Conservation (phyloP, 2,888 invertebrate species). For the Perizoma affinitatum region DNA sequence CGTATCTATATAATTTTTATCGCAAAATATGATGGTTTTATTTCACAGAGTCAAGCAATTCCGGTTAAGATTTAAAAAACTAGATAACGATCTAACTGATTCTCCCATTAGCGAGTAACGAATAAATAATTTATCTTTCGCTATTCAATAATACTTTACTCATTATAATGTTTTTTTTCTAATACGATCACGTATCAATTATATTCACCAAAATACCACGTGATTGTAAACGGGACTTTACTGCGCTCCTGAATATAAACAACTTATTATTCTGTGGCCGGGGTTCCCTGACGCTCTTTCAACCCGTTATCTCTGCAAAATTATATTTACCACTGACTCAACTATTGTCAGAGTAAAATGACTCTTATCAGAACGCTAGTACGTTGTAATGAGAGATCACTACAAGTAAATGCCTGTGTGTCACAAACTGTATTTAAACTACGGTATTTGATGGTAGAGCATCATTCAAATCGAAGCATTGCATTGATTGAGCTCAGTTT, state of each 20-base stretch:
- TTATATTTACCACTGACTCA: neutral
- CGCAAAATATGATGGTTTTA: too few relatives aligned
- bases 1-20: too few relatives aligned
- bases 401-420: neutral
- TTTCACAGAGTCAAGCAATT: too few relatives aligned
- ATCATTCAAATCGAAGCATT: conserved; percentile 19
- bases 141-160: too few relatives aligned
- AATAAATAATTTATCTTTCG: too few relatives aligned
- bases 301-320: conserved; percentile 27
- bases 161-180: too few relatives aligned
- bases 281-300: conserved; percentile 29
- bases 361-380: neutral
- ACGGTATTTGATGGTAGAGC: neutral
- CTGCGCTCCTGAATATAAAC: conserved; percentile 7
- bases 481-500: conserved; percentile 1
- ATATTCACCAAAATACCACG: too few relatives aligned
- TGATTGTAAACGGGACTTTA: conserved; percentile 33
- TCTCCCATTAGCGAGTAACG: too few relatives aligned
- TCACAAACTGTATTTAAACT: conserved; percentile 14
- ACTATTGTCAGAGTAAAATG: conserved; percentile 6
- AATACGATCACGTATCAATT: too few relatives aligned
- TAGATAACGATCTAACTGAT: too few relatives aligned
- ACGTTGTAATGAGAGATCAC: neutral
- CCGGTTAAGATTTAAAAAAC: too few relatives aligned
- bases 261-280: conserved; percentile 16